phyloP scores from a whole-genome alignment of 37 sponge, comb jelly and placozoan genomes.

The Geodia barretti region DNA sequence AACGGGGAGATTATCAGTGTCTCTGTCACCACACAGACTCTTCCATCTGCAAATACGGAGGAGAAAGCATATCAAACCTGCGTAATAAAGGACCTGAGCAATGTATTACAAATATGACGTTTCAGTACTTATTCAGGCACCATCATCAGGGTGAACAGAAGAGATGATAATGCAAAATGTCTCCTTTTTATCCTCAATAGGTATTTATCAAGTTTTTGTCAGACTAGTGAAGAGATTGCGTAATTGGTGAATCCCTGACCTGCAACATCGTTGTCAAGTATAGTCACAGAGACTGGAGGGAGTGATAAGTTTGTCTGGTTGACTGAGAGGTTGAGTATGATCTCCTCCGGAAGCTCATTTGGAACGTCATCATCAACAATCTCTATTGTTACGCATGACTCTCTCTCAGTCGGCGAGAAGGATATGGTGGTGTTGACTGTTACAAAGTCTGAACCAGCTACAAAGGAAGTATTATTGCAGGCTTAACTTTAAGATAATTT shows the following conservation, averaged over 20 bases:
- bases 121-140: too few species aligned
- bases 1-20: constrained; percentile 21
- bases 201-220: too few species aligned
- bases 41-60: constrained; percentile 6
- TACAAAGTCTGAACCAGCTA: neutral
- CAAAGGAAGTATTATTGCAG: neutral
- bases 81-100: too few species aligned
- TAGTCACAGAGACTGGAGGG: constrained; percentile 16
- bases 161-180: too few species aligned
- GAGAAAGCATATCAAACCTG: too few species aligned
- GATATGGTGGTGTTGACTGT: neutral
- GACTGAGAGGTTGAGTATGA: neutral
- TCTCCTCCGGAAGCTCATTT: neutral
- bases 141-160: too few species aligned
- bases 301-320: neutral
- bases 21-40: constrained; percentile 17
- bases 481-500: too few species aligned
- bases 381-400: neutral
- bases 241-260: too few species aligned
- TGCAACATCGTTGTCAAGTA: constrained; percentile 38
- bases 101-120: too few species aligned
- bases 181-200: too few species aligned
- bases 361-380: neutral
- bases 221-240: too few species aligned
- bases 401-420: neutral